A percentile compares a stretch with the other conserved stretches of the same genome.
Evolutionary conservation across 2,797 vertebrate species (phyloP).

Genomic region (Cyclopterus lumpus): DNA sequence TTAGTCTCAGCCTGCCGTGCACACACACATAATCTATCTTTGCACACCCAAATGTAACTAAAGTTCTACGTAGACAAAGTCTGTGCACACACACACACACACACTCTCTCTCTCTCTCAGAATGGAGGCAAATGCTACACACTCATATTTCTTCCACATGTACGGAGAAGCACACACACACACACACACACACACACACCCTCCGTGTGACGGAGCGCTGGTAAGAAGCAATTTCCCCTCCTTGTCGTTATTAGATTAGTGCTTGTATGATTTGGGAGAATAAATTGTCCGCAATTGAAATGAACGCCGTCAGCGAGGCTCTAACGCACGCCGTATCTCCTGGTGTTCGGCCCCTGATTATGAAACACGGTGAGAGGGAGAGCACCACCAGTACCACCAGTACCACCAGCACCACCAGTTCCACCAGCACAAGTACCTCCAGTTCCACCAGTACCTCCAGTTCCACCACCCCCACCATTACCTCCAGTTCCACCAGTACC

Average conservation of each 20-base stretch:
- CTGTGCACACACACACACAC: not conserved
- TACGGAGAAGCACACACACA: not conserved
- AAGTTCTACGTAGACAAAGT: constrained; percentile 33
- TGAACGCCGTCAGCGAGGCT: constrained; percentile 59
- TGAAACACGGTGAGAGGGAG: constrained; percentile 41
- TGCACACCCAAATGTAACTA: constrained; percentile 35
- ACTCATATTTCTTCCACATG: not conserved
- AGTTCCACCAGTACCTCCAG: too few species aligned
- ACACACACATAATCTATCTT: constrained; percentile 22
- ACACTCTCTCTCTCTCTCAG: too few species aligned
- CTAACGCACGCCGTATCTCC: constrained; percentile 50
- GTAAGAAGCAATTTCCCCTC: constrained; percentile 75
- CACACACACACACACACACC: constrained; percentile 1
- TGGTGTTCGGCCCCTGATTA: constrained; percentile 50
- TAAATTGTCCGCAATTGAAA: constrained; percentile 77
- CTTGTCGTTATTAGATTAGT: constrained; percentile 83
- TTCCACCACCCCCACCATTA: too few species aligned
- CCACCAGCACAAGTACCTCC: too few species aligned
- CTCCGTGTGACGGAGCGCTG: constrained; percentile 50
- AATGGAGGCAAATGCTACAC: constrained; percentile 7
- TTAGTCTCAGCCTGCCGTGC: constrained; percentile 64
- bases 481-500: too few species aligned
- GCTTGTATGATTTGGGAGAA: constrained; percentile 77
- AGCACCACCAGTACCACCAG: not conserved
- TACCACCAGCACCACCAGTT: not conserved